These are phyloP conservation scores for Etheostoma spectabile DNA, from an alignment of 2,113 vertebrate genomes.

Conservation along the genomic window DNA sequence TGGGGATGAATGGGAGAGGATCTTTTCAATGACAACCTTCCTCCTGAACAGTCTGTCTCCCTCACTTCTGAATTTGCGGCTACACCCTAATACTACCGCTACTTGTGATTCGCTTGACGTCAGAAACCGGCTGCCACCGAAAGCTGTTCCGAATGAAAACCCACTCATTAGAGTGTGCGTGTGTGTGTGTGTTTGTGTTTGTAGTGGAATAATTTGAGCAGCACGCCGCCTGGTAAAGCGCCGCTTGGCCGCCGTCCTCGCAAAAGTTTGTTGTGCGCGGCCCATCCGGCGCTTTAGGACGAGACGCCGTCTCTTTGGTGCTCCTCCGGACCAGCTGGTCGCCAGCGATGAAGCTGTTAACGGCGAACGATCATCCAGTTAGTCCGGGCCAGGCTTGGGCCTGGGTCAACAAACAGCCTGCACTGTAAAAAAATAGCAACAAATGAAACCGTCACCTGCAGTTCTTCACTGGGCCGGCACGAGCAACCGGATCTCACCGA, in stretches of 20 bases:
- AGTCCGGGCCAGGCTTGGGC: slow-evolving; percentile 44
- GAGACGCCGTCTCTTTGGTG: slow-evolving; percentile 44
- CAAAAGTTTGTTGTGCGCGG: slow-evolving; percentile 51
- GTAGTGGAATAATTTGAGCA: slow-evolving; percentile 32
- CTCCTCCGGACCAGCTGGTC: slow-evolving; percentile 67
- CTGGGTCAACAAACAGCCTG: slow-evolving; percentile 28
- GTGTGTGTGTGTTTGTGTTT: slow-evolving; percentile 19
- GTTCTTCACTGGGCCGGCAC: too few species aligned
- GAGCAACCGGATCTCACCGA: too few species aligned
- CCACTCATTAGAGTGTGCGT: slow-evolving; percentile 6
- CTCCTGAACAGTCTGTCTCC: too few species aligned
- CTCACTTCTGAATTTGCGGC: too few species aligned
- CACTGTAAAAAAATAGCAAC: slow-evolving; percentile 10
- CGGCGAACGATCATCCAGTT: slow-evolving; percentile 60
- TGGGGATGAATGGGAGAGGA: too few species aligned
- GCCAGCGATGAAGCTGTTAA: slow-evolving; percentile 60
- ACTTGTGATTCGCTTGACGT: neutral
- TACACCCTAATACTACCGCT: neutral
- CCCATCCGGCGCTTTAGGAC: slow-evolving; percentile 44
- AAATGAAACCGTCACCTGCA: neutral
- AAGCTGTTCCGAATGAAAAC: slow-evolving; percentile 44
- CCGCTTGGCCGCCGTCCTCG: slow-evolving; percentile 41
- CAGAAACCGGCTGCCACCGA: neutral
- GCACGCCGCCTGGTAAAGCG: slow-evolving; percentile 27
- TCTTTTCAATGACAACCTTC: too few species aligned